phyloP scores from a whole-genome alignment of 2,113 vertebrate species.

The Procavia capensis region DNA sequence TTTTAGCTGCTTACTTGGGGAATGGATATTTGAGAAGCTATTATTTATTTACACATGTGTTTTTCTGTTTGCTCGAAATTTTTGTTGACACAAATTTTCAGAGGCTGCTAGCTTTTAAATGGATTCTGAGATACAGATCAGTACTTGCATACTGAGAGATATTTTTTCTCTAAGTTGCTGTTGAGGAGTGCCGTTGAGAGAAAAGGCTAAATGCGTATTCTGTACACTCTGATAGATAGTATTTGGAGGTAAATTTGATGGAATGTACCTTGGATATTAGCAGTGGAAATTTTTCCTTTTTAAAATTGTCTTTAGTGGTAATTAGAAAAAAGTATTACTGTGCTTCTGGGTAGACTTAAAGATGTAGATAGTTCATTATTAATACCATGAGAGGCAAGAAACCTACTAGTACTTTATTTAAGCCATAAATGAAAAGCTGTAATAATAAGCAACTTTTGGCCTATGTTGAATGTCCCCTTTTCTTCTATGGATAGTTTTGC shows the following conservation, averaged over 20 bases:
- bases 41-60: conserved; percentile 43
- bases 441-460: conserved; percentile 34
- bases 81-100: conserved; percentile 78
- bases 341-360: conserved; percentile 19
- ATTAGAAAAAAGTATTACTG: conserved; percentile 44
- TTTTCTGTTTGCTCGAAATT: conserved; percentile 36
- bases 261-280: conserved; percentile 50
- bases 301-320: conserved; percentile 37
- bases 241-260: conserved; percentile 66
- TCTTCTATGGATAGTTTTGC: conserved; percentile 40
- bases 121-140: conserved; percentile 75
- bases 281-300: background rate
- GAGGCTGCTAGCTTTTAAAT: conserved; percentile 77
- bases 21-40: conserved; percentile 63
- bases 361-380: conserved; percentile 30
- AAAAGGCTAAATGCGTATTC: conserved; percentile 67
- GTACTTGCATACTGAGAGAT: conserved; percentile 70
- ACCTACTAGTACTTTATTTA: background rate
- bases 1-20: conserved; percentile 71
- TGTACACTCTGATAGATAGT: background rate
- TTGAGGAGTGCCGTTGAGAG: conserved; percentile 76
- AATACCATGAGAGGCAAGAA: background rate
- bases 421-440: conserved; percentile 4
- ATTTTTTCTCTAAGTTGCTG: conserved; percentile 78
- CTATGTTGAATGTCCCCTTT: conserved; percentile 12